Evolutionary conservation across 2,888 invertebrate species (phyloP).

Genomic region (Macrophya alboannulata): DNA sequence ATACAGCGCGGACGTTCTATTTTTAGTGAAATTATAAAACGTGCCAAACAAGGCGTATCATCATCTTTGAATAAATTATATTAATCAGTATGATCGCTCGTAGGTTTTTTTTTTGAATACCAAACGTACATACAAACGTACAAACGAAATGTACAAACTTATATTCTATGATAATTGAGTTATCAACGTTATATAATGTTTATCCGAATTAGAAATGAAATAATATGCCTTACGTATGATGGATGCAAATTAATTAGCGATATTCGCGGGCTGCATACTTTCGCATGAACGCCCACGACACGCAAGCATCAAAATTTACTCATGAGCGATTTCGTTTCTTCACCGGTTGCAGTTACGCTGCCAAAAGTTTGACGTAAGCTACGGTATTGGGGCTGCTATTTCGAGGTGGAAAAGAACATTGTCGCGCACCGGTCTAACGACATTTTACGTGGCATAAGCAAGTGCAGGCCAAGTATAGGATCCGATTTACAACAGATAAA

Average conservation of each 20-base stretch:
- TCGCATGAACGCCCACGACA: not conserved
- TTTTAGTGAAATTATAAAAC: not conserved
- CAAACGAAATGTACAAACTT: too few relatives aligned
- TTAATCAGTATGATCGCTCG: not conserved
- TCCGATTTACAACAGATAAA: conserved; percentile 30
- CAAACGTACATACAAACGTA: too few relatives aligned
- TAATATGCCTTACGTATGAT: not conserved
- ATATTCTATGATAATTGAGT: too few relatives aligned
- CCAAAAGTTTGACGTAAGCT: conserved; percentile 70
- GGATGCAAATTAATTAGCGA: not conserved
- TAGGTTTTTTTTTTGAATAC: too few relatives aligned
- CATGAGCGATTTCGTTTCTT: conserved; percentile 58
- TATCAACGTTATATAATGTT: not conserved
- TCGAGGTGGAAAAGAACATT: conserved; percentile 67
- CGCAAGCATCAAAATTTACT: conserved; percentile 56
- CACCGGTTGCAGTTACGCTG: conserved; percentile 57
- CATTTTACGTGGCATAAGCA: conserved; percentile 59
- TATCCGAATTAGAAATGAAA: not conserved
- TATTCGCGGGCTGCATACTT: not conserved
- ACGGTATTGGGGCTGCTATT: conserved; percentile 72
- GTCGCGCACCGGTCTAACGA: conserved; percentile 57
- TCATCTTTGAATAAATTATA: not conserved
- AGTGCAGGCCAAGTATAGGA: conserved; percentile 42
- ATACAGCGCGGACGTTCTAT: not conserved
- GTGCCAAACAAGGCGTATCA: not conserved